Base-by-base conservation (phyloP, 2,888 invertebrate genomes). In the Mythimna loreyi region DNA sequence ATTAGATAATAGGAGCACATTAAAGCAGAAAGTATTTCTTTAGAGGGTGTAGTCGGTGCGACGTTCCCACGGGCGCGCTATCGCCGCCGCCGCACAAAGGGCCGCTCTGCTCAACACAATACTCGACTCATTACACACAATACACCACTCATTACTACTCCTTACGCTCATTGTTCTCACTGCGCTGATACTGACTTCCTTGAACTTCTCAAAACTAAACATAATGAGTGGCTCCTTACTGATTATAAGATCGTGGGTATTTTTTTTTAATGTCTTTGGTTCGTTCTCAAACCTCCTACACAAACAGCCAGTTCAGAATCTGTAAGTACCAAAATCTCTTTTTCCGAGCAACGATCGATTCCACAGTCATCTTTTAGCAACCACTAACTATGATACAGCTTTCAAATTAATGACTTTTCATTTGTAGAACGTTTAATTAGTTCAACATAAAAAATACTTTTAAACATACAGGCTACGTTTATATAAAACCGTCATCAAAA, bases 61-160 rank as follows among this genome's bases (percentile, higher is more conserved):
- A 7, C 3, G 30, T 71, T 75, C 75, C 72, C 75, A 77, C 77
- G 77, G 8, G 33, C 70, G 11, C 5, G 40, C 40, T 69, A 50
- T 50, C 70, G 49, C 43, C 47, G 52, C 0, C 28, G 60, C 33
- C 33, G 43, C 33, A 50, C 49, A 52, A 40, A 40, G n/a, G 36
- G 21, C 36, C 57, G 8, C 56, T 47, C 33, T 33, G 9, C 33
- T 16, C 16, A 11, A 21, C 40, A 65, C 66, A 55, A 23, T 30
- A 23, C 53, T 6, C 25, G 33, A 21, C 30, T n/a, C 57, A 33
- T 6, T 6, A 9, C 23, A 45, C 40, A 72, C 50, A 62, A 62
- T 49, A 7, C 28, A 5, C 9, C 60, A 53, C n/a, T 72, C 53
- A 66, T 53, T 33, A 52, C 52, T 55, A 52, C 47, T 64, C 25